Conservation (phyloP, 2,113 vertebrate genomes). For the Tetrao urogallus region DNA sequence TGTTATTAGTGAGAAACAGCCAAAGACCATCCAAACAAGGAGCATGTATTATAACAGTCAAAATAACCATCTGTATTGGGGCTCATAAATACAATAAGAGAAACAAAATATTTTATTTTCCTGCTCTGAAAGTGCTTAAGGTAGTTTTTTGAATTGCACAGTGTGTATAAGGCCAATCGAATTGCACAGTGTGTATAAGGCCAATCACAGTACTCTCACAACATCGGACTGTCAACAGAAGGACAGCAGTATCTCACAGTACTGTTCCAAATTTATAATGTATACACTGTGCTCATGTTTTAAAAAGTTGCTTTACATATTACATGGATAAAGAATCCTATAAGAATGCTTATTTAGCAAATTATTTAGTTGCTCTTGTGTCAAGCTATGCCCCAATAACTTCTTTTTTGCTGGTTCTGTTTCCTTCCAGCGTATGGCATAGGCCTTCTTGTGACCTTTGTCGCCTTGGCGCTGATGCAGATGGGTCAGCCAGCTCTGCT, state of each 20-base stretch:
- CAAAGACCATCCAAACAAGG: neutral
- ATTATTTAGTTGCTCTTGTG: neutral
- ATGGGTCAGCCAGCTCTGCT: conserved; percentile 94
- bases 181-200: neutral
- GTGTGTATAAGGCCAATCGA: neutral
- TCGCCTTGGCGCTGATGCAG: conserved; percentile 94
- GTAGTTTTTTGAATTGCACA: neutral
- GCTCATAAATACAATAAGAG: neutral
- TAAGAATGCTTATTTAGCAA: neutral
- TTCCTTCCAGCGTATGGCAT: conserved; percentile 87
- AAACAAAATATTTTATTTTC: neutral
- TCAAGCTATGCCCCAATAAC: neutral
- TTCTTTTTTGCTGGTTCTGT: neutral
- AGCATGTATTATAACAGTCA: neutral
- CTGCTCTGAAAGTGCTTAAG: neutral
- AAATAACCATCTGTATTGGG: neutral
- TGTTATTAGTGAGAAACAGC: neutral
- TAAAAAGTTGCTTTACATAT: neutral
- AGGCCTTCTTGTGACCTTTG: conserved; percentile 94
- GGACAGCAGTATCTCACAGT: neutral
- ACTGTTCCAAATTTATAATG: neutral
- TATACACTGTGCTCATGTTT: neutral
- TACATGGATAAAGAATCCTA: neutral
- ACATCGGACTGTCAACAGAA: neutral
- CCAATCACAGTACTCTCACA: neutral